phyloP scores from a whole-genome alignment of 2,888 invertebrate genomes.

The Amphimallon solstitiale region DNA sequence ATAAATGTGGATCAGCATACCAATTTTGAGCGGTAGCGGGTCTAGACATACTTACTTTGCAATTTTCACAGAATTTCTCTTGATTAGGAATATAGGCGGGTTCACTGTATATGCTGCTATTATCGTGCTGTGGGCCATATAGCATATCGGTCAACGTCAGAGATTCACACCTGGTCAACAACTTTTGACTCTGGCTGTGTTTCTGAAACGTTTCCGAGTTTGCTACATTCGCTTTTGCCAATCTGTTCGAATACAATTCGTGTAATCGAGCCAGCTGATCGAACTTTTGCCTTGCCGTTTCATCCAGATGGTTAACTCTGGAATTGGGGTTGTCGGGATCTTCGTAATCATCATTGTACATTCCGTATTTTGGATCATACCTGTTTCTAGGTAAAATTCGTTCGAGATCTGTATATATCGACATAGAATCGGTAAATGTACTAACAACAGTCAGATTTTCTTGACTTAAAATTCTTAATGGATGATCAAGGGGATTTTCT shows the following conservation, averaged over 20 bases:
- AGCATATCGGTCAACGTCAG: conserved; percentile 76
- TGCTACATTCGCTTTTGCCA: conserved; percentile 78
- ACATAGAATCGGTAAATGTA: conserved; percentile 83
- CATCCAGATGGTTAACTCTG: conserved; percentile 52
- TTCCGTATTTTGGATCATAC: conserved; percentile 69
- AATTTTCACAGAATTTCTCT: conserved; percentile 81
- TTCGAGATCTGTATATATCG: conserved; percentile 74
- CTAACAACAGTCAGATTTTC: conserved; percentile 92
- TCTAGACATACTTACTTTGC: conserved; percentile 75
- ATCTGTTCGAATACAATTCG: conserved; percentile 82
- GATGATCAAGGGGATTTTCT: conserved; percentile 80
- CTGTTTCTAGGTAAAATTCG: conserved; percentile 72
- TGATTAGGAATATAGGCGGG: conserved; percentile 78
- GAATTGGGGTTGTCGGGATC: conserved; percentile 61
- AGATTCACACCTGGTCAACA: conserved; percentile 75
- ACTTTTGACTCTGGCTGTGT: conserved; percentile 52
- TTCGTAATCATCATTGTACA: conserved; percentile 68
- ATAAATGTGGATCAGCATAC: conserved; percentile 67
- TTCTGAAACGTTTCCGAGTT: conserved; percentile 71
- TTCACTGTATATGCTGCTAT: conserved; percentile 88
- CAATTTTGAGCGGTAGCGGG: conserved; percentile 75
- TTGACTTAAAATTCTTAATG: conserved; percentile 87
- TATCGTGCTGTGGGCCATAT: conserved; percentile 71
- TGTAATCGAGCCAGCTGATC: conserved; percentile 84
- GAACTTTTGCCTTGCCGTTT: conserved; percentile 69